Conservation (phyloP, 2,797 vertebrate genomes). For the Ficedula albicollis region DNA sequence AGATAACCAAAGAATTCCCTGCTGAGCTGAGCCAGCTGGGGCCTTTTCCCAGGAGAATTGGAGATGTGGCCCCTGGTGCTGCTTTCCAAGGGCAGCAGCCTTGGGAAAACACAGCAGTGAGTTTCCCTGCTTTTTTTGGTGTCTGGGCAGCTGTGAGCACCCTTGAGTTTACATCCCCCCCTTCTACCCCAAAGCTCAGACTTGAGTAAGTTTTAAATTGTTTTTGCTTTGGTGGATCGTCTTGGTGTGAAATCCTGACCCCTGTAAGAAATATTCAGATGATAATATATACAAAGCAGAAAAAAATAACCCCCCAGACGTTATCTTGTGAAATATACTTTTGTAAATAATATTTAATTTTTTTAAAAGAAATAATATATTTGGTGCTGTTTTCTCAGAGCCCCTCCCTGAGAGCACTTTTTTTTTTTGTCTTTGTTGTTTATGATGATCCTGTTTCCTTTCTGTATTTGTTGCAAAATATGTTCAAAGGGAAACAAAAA, state of each 20-base stretch:
- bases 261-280: conserved; percentile 67
- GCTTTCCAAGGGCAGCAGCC: neutral
- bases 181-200: neutral
- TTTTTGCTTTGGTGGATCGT: conserved; percentile 2
- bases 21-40: neutral
- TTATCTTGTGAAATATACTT: conserved; percentile 73
- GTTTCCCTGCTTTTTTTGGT: neutral
- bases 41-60: neutral
- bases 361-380: conserved; percentile 74
- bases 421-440: neutral
- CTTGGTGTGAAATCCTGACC: conserved; percentile 27
- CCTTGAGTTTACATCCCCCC: neutral
- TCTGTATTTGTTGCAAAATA: conserved; percentile 61
- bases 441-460: conserved; percentile 63
- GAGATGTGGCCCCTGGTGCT: neutral
- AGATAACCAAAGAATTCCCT: conserved; percentile 74
- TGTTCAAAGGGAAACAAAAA: conserved; percentile 73
- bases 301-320: neutral
- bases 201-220: neutral
- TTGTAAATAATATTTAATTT: conserved; percentile 84
- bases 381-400: conserved; percentile 81
- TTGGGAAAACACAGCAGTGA: accelerated
- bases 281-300: conserved; percentile 60
- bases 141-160: neutral
- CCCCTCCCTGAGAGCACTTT: conserved; percentile 74